Conservation (phyloP, 2,113 vertebrate genomes). For the Synodontis membranacea region DNA sequence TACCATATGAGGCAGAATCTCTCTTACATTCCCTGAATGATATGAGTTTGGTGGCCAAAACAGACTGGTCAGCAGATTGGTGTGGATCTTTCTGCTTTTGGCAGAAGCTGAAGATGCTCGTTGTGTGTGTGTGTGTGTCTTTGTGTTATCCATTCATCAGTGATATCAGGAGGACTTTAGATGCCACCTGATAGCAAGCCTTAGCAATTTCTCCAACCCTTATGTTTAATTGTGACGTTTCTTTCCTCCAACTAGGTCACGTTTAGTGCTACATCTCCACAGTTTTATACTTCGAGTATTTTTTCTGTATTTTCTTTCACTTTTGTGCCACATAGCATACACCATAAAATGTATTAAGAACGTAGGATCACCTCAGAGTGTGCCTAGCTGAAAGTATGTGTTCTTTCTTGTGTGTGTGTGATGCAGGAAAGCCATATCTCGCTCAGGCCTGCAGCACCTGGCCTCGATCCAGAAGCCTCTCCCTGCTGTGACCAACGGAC, state of each 20-base stretch:
- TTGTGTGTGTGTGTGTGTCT: slow-evolving; percentile 16
- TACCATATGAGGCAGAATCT: slow-evolving; percentile 46
- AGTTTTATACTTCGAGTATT: neutral
- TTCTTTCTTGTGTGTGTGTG: slow-evolving; percentile 25
- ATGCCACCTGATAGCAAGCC: neutral
- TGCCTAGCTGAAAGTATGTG: neutral
- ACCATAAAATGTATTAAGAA: neutral
- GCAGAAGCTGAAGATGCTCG: slow-evolving; percentile 28
- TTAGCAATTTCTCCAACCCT: neutral
- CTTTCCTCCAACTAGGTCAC: neutral
- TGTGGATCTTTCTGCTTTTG: slow-evolving; percentile 47
- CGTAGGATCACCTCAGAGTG: neutral
- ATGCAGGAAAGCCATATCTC: slow-evolving; percentile 95
- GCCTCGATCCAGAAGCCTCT: slow-evolving; percentile 81
- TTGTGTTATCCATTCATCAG: slow-evolving; percentile 10
- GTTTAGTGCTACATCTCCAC: neutral
- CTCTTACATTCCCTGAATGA: slow-evolving; percentile 41
- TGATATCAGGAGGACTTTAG: neutral
- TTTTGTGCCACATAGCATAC: neutral
- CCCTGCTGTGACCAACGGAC: slow-evolving; percentile 87
- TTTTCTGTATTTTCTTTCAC: neutral
- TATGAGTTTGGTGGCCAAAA: slow-evolving; percentile 46
- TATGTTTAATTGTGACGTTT: neutral
- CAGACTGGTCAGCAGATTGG: slow-evolving; percentile 57
- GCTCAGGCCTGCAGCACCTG: slow-evolving; percentile 94